Percentiles rank a stretch among this genome's conserved stretches.
These are phyloP conservation scores for Dolichomitus sp. DNA, from an alignment of 2,888 invertebrate species.

Conservation along the genomic window DNA sequence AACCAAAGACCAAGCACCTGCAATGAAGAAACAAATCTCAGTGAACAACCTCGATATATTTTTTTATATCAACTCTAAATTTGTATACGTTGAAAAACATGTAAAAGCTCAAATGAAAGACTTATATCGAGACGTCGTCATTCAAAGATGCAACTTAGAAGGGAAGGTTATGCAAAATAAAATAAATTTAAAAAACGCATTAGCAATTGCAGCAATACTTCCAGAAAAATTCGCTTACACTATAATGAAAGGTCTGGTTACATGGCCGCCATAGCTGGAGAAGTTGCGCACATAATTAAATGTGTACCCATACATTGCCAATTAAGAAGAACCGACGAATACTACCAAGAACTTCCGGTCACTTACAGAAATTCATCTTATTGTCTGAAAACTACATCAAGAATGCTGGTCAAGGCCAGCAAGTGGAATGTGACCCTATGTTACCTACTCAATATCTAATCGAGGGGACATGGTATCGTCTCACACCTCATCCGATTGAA, in stretches of 20 bases:
- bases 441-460: constrained; percentile 65
- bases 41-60: constrained; percentile 42
- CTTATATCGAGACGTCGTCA: constrained; percentile 67
- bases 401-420: constrained; percentile 68
- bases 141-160: constrained; percentile 71
- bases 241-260: constrained; percentile 71
- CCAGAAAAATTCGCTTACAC: constrained; percentile 73
- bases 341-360: constrained; percentile 73
- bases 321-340: constrained; percentile 61
- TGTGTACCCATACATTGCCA: constrained; percentile 70
- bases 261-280: constrained; percentile 72
- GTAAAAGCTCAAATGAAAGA: constrained; percentile 64
- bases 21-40: constrained; percentile 1
- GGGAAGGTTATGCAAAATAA: constrained; percentile 70
- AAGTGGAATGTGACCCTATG: constrained; percentile 66
- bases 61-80: too few species aligned
- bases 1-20: not conserved
- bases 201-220: constrained; percentile 66
- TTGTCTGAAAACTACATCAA: constrained; percentile 70
- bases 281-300: too few species aligned
- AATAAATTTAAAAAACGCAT: too few species aligned
- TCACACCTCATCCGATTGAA: constrained; percentile 21
- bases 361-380: constrained; percentile 62
- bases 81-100: constrained; percentile 69
- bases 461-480: constrained; percentile 65